phyloP scores from a whole-genome alignment of 37 sponge, comb jelly and placozoan genomes.

The Spongia lamella region DNA sequence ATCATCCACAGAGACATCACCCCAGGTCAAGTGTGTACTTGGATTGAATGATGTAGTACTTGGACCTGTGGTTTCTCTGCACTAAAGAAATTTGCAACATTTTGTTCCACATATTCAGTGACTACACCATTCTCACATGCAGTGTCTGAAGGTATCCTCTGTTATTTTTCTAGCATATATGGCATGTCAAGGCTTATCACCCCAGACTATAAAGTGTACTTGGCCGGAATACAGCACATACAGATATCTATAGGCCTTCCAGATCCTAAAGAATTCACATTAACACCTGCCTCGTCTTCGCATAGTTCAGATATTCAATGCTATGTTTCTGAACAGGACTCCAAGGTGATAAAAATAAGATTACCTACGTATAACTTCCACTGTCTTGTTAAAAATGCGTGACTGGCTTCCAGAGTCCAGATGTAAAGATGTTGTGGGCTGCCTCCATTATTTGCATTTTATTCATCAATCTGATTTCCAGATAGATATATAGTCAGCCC shows the following conservation, averaged over 20 bases:
- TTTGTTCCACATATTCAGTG: slow-evolving; percentile 19
- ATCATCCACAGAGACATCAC: too few relatives aligned
- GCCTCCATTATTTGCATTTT: too few relatives aligned
- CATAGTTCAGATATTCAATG: slow-evolving; percentile 41
- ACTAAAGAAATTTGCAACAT: slow-evolving; percentile 12
- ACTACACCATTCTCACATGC: slow-evolving; percentile 42
- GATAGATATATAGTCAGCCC: too few relatives aligned
- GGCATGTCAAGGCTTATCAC: slow-evolving; percentile 12
- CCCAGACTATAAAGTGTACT: slow-evolving; percentile 50
- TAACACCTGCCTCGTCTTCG: slow-evolving; percentile 36
- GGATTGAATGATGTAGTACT: too few relatives aligned
- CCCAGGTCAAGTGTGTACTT: too few relatives aligned
- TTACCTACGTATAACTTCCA: too few relatives aligned
- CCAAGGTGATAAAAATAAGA: too few relatives aligned
- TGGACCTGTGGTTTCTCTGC: too few relatives aligned
- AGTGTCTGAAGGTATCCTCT: slow-evolving; percentile 25
- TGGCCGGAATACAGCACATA: slow-evolving; percentile 44
- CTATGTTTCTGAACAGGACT: neutral
- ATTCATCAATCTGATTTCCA: too few relatives aligned
- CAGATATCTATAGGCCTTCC: slow-evolving; percentile 45
- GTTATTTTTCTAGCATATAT: slow-evolving; percentile 30
- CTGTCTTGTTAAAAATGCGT: too few relatives aligned
- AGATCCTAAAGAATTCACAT: slow-evolving; percentile 25
- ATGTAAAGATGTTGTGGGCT: neutral
- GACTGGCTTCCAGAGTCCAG: too few relatives aligned